Conservation (phyloP, 1,140 invertebrate species). For the Plodia interpunctella region DNA sequence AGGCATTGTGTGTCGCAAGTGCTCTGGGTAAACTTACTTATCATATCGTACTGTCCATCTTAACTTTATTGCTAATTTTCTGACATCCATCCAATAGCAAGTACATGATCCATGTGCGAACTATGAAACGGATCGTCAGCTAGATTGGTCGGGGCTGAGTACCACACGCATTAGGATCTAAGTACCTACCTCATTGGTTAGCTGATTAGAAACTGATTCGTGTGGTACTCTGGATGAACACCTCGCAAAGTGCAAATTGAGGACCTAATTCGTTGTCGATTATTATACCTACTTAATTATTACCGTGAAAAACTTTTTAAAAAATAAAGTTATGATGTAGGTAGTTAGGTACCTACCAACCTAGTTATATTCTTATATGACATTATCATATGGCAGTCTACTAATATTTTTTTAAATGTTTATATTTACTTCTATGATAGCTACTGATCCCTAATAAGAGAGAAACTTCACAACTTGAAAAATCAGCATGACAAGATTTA, state of each 20-base stretch:
- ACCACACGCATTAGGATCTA: conserved; percentile 33
- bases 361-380: no score
- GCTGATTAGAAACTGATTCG: conserved; percentile 16
- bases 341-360: no score
- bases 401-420: no score
- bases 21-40: conserved; percentile 52
- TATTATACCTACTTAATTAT: not conserved
- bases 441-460: no score
- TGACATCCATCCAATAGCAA: conserved; percentile 47
- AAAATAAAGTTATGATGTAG: conserved; percentile 8
- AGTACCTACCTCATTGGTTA: not conserved
- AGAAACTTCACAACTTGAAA: no score
- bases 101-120: conserved; percentile 21
- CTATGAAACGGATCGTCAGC: conserved; percentile 50
- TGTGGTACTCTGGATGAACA: conserved; percentile 25
- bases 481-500: no score
- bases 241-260: not conserved
- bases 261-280: conserved; percentile 20
- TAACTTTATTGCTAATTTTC: conserved; percentile 34
- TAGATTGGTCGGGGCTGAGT: conserved; percentile 32
- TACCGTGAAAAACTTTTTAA: conserved; percentile 1
- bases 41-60: conserved; percentile 72
- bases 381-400: no score
- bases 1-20: conserved; percentile 73
- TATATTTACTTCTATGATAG: no score